Conservation (phyloP, 2,797 vertebrate species). For the Lutjanus campechanus region DNA sequence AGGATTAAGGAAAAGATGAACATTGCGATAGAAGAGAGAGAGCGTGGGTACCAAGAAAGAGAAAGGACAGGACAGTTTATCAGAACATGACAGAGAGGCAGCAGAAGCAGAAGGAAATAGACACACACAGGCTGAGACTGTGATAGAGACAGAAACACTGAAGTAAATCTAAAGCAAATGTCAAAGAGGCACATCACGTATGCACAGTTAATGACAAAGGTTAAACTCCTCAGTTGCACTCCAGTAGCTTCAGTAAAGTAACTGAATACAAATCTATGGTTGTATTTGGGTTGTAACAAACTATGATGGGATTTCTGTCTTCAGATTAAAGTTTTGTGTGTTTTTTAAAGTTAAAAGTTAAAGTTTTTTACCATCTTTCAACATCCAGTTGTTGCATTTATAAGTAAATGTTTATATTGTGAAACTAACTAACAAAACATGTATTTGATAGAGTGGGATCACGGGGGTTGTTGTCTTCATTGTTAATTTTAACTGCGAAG, state of each 20-base stretch:
- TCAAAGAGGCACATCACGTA: constrained; percentile 32
- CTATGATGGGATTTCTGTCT: not conserved
- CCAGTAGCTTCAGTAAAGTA: not conserved
- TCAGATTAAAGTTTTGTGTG: not conserved
- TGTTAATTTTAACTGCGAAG: too few species aligned
- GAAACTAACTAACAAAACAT: too few species aligned
- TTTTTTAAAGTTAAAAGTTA: too few species aligned
- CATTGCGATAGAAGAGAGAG: constrained; percentile 64
- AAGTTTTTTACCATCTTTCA: too few species aligned
- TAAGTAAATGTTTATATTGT: not conserved
- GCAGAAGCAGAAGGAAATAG: constrained; percentile 46
- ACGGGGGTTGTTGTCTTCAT: too few species aligned
- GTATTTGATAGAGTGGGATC: too few species aligned
- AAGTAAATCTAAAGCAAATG: constrained; percentile 38
- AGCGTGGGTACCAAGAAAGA: constrained; percentile 61
- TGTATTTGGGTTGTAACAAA: not conserved
- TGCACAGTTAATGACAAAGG: constrained; percentile 30
- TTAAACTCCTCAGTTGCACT: not conserved
- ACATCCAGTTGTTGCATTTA: not conserved
- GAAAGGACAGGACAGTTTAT: constrained; percentile 63
- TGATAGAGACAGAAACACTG: constrained; percentile 57
- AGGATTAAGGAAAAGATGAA: constrained; percentile 73
- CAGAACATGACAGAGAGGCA: constrained; percentile 53
- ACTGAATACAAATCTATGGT: not conserved
- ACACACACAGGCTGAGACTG: constrained; percentile 52